A percentile compares a stretch with the other conserved stretches of the same genome.
Conservation (phyloP, 2,797 vertebrate genomes). For the Nothura maculosa region DNA sequence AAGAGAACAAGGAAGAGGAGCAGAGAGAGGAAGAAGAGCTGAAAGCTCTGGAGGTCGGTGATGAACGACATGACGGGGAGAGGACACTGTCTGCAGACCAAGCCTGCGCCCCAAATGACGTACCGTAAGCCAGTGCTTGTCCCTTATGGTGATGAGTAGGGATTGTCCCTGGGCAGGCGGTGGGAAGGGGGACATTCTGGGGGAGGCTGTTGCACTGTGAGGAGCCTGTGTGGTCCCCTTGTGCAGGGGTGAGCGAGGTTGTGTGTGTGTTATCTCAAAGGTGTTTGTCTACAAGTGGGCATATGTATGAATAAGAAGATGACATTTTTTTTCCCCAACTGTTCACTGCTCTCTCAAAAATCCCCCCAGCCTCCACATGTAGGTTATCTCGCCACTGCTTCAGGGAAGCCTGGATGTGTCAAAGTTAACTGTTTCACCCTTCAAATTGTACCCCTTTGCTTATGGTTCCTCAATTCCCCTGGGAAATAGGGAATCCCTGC, state of each 20-base stretch:
- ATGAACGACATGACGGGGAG: slow-evolving; percentile 39
- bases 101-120: not conserved
- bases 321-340: not conserved
- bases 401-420: not conserved
- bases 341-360: not conserved
- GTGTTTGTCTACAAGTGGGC: not conserved
- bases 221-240: not conserved
- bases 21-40: not conserved
- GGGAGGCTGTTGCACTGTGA: not conserved
- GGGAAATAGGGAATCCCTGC: not conserved
- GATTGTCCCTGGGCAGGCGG: not conserved
- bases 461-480: not conserved
- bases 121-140: slow-evolving; percentile 29
- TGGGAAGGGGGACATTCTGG: not conserved
- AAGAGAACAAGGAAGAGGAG: slow-evolving; percentile 64
- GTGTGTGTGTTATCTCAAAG: rapidly evolving
- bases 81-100: not conserved
- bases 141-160: not conserved
- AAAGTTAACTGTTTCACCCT: not conserved
- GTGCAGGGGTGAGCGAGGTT: rapidly evolving
- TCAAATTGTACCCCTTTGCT: not conserved
- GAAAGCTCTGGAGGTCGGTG: not conserved
- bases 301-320: rapidly evolving
- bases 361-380: not conserved
- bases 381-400: not conserved